Percentiles rank a stretch among this genome's conserved stretches.
These are phyloP conservation scores for Elaphurus davidianus DNA, from an alignment of 2,113 vertebrate species.

Conservation along the genomic window DNA sequence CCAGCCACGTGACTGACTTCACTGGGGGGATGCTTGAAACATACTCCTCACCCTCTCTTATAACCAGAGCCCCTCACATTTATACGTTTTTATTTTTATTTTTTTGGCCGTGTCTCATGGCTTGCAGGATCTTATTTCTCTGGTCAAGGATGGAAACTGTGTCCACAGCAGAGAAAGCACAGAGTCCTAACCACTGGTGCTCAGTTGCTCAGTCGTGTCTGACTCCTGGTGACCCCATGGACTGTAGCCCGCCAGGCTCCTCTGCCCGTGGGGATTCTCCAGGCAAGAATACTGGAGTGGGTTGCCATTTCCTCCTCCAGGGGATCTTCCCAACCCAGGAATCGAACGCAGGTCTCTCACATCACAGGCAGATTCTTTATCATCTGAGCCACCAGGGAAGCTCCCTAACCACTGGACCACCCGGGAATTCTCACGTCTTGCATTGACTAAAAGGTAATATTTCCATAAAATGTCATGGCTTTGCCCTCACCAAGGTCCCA, in stretches of 20 bases:
- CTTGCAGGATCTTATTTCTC: background rate
- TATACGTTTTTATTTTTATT: background rate
- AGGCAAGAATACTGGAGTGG: background rate
- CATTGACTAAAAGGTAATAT: background rate
- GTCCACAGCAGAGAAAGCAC: background rate
- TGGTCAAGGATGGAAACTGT: background rate
- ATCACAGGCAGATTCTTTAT: background rate
- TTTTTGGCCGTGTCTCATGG: background rate
- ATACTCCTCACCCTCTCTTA: background rate
- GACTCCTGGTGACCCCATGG: background rate
- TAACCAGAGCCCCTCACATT: background rate
- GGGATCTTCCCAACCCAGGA: background rate
- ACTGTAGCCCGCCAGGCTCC: background rate
- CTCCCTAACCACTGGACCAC: background rate
- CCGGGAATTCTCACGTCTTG: accelerated
- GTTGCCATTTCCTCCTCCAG: background rate
- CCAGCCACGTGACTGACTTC: background rate
- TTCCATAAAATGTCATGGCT: background rate
- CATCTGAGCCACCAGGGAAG: background rate
- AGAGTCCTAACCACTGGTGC: background rate
- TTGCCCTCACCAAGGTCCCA: background rate
- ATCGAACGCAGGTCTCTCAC: background rate
- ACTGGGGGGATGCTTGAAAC: background rate
- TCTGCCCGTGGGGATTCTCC: background rate
- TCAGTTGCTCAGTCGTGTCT: background rate